Evolutionary conservation across 2,113 vertebrate species (phyloP), one percentile per base, ranked within the genome.

Genomic region (Phainopepla nitens): DNA sequence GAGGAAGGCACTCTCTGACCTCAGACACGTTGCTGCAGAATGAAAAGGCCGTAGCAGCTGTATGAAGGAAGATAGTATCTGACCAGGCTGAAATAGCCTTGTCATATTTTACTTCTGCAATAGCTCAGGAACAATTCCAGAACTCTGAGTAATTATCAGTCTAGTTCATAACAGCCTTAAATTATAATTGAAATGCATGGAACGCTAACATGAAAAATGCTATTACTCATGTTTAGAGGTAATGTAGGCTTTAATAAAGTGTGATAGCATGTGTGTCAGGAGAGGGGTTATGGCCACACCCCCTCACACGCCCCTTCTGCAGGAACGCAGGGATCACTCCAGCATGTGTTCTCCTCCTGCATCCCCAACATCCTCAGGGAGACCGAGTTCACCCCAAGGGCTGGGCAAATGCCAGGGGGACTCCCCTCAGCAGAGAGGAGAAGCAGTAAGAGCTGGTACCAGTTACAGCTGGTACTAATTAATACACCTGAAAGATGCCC

Each of bases 1-100:
- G 65, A 94, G 94, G 96, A 96, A 97, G 76, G 82, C 76, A 75
- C 72, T 95, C 42, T 41, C 88, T 87, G 91, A 94, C 94, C 96
- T 89, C 86, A 90, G 89, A 93, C 86, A 84, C 87, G 89, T 90
- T 60, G 44, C 87, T 91, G 89, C 51, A 82, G 91, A 92, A 92
- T 79, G 61, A 71, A 95, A 84, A 92, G 81, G 77, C 95, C 71
- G 60, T 33, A 58, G 86, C 89, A 94, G 89, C 96, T 94, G 91
- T 42, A 66, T 0, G 10, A 50, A 51, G 68, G 76, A 45, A 93
- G 89, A 93, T 31, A 70, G 39, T 8, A 77, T 93, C 94, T 73
- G 79, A 50, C 64, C 47, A 69, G 54, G 71, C 6, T 70, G 79
- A 89, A 88, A 83, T 2, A 77, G 50, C 47, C 56, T 82, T 44